Percentiles rank a stretch among this genome's conserved stretches.
Conservation (phyloP, 2,888 invertebrate species). For the Lithophane semibrunnea region DNA sequence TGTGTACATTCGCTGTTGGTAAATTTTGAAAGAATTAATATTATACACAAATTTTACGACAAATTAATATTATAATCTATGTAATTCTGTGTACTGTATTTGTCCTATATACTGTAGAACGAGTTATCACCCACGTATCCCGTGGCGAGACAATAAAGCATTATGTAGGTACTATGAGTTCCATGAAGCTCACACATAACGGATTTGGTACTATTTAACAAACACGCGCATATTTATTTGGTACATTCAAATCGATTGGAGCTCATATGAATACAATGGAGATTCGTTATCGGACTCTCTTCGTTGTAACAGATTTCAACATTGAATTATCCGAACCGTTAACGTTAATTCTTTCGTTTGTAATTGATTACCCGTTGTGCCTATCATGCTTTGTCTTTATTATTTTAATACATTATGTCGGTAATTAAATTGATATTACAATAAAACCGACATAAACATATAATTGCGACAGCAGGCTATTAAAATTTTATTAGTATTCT, state of each 20-base stretch:
- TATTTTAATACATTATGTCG: conserved; percentile 12
- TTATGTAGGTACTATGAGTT: conserved; percentile 68
- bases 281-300: conserved; percentile 74
- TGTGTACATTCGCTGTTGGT: conserved; percentile 55
- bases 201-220: conserved; percentile 72
- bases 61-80: conserved; percentile 34
- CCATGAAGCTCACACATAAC: conserved; percentile 73
- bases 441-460: conserved; percentile 22
- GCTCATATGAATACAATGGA: conserved; percentile 84
- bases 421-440: conserved; percentile 25
- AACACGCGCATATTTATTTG: conserved; percentile 73
- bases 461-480: conserved; percentile 39
- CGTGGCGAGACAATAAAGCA: conserved; percentile 79
- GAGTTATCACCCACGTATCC: conserved; percentile 75
- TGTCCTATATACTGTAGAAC: conserved; percentile 74
- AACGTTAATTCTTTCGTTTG: conserved; percentile 55
- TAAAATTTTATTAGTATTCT: conserved; percentile 63
- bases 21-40: conserved; percentile 52
- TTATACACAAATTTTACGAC: too few species aligned
- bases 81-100: conserved; percentile 33
- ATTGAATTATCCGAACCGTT: conserved; percentile 71
- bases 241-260: conserved; percentile 73
- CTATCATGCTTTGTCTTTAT: conserved; percentile 33
- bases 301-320: conserved; percentile 68
- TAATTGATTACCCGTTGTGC: conserved; percentile 31